Evolutionary conservation across 2,113 vertebrate species (phyloP), one percentile per base, ranked within the genome.

Genomic region (Tiliqua scincoides): DNA sequence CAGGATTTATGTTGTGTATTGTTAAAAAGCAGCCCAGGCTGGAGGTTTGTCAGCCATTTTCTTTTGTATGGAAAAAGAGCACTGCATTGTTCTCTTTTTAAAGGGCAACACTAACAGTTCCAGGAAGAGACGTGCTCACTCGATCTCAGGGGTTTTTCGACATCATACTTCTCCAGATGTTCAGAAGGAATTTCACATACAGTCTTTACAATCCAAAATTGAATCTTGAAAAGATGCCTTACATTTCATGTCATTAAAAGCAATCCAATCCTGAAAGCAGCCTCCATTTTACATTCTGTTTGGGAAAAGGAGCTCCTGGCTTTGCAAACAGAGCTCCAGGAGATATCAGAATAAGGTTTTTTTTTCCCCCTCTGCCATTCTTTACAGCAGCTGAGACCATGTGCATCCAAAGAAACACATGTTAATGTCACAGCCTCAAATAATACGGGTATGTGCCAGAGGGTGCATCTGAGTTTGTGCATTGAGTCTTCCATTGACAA

Each of bases 1-100:
- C 65, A 93, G 91, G 91, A 95, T 95, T 94, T 95, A 88, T 94
- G 86, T 80, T 79, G 0, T 32, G 3, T 90, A 67, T 92, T 94
- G 92, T 94, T 88, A 94, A 89, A 96, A 92, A 83, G 43, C 83
- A 94, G 74, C 21, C 79, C 92, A 91, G 93, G 90, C 67, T 79
- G 74, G 18, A 82, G 77, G 4, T 86, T 95, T 93, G 71, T 86
- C 92, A 94, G 54, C 67, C 35, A 77, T 91, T 90, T 63, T 94
- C 65, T 74, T 37, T 83, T 93, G 57, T 3, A 17, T 30, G 90
- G 88, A 63, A 92, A 93, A 93, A 91, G 63, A 91, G 62, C 40
- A 83, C 82, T 85, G 73, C 54, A 75, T 85, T 91, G 65, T 82
- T 93, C 79, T 89, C 37, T 91, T 94, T n/a, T 88, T 84, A 93